Evolutionary conservation across 2,888 invertebrate species (phyloP), one percentile per base, ranked within the genome.

Genomic region (Malacosoma neustria): DNA sequence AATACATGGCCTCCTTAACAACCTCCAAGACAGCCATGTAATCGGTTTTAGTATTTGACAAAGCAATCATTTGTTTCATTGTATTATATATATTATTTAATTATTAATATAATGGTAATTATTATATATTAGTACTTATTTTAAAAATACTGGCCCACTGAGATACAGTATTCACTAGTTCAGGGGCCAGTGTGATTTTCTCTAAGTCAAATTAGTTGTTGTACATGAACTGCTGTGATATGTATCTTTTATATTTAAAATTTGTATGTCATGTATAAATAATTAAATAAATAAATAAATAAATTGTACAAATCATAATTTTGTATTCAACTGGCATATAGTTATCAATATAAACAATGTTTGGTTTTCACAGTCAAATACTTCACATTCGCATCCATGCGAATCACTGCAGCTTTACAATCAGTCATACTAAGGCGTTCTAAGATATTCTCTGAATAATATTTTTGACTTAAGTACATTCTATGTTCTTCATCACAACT

Each of bases 231-330:
- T n/a, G n/a, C n/a, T n/a, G n/a, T n/a, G n/a, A n/a, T n/a, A n/a
- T n/a, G n/a, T n/a, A n/a, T n/a, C n/a, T n/a, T n/a, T n/a, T n/a
- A n/a, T n/a, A n/a, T n/a, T n/a, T n/a, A n/a, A n/a, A n/a, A n/a
- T n/a, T n/a, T n/a, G n/a, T n/a, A n/a, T n/a, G n/a, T n/a, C n/a
- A n/a, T n/a, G n/a, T n/a, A n/a, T n/a, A n/a, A n/a, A n/a, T n/a
- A n/a, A 3, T 42, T 34, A 33, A 51, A 49, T 31, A 52, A 52
- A 13, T 51, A 49, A 11, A 45, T 48, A 0, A 51, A 34, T 3
- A 29, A 37, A 31, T 43, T 48, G 0, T 48, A 50, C 3, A 39
- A 31, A 37, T 45, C 34, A 11, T 41, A 29, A 4, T 51, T 56
- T 13, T 56, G 51, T 50, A 50, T 32, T 51, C n/a, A n/a, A n/a